Percentiles rank a stretch among this genome's conserved stretches.
Evolutionary conservation across 2,888 invertebrate species (phyloP).

Genomic region (Meandrusa payeni): DNA sequence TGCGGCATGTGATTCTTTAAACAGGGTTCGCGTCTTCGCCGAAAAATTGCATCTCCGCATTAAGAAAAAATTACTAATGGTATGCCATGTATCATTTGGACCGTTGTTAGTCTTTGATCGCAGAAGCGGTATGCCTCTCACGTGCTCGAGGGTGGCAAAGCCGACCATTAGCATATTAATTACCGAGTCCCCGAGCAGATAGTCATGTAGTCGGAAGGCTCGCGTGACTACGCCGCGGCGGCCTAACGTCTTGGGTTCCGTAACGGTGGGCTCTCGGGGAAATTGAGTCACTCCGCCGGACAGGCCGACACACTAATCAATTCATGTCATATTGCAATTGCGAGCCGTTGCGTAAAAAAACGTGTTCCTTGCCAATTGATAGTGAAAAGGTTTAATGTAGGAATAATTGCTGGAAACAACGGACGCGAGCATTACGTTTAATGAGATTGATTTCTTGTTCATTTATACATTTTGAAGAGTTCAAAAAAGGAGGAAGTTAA

Average conservation of each 20-base stretch:
- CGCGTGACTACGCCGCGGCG: slow-evolving; percentile 45
- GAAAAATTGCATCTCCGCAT: no score
- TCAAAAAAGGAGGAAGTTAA: no score
- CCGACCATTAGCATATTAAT: slow-evolving; percentile 72
- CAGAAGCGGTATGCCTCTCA: slow-evolving; percentile 43
- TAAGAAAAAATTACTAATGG: no score
- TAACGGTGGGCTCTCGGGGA: slow-evolving; percentile 10
- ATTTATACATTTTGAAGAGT: no score
- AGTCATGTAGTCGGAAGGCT: slow-evolving; percentile 37
- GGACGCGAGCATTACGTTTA: no score
- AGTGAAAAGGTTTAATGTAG: slow-evolving; percentile 5
- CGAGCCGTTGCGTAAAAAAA: slow-evolving; percentile 38
- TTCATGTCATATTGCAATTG: slow-evolving; percentile 58
- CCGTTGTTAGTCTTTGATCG: slow-evolving; percentile 34
- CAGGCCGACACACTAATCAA: slow-evolving; percentile 50
- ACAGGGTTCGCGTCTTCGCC: no score
- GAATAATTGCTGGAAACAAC: background rate
- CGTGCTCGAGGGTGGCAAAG: slow-evolving; percentile 59
- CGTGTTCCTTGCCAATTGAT: slow-evolving; percentile 1
- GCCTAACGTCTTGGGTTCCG: slow-evolving; percentile 23
- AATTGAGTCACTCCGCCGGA: slow-evolving; percentile 14
- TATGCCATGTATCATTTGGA: slow-evolving; percentile 27
- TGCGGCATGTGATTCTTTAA: no score
- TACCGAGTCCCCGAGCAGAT: slow-evolving; percentile 56
- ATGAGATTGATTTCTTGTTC: no score